Conservation (phyloP, 64 coral and sea anemone species). For the Dendronephthya gigantea region DNA sequence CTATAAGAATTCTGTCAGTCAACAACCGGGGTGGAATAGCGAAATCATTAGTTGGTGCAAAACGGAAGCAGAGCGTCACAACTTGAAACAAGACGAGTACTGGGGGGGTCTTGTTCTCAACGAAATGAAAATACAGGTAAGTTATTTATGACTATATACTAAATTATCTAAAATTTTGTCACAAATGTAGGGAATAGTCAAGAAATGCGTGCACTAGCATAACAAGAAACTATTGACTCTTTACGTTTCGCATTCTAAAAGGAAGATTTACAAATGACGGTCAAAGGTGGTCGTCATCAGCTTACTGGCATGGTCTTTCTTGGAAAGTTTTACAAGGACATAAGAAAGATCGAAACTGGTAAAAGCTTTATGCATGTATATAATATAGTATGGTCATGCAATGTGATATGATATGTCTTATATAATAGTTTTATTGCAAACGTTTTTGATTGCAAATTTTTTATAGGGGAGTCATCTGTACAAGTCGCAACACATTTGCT, state of each 20-base stretch:
- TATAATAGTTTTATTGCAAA: not conserved
- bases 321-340: not conserved
- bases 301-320: not conserved
- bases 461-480: not conserved
- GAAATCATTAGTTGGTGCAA: slow-evolving; percentile 12
- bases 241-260: not conserved
- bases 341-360: not conserved
- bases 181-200: not conserved
- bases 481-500: slow-evolving; percentile 9
- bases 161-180: not conserved
- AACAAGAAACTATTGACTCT: not conserved
- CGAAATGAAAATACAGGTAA: slow-evolving; percentile 12
- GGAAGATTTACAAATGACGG: slow-evolving; percentile 4
- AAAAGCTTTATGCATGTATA: not conserved
- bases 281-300: not conserved
- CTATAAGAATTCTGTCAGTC: slow-evolving; percentile 27
- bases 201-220: not conserved
- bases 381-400: not conserved
- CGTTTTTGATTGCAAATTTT: not conserved
- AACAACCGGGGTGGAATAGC: slow-evolving; percentile 11
- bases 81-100: slow-evolving; percentile 2
- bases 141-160: not conserved
- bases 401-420: not conserved
- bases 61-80: not conserved
- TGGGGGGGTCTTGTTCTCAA: slow-evolving; percentile 19